phyloP scores from a whole-genome alignment of 2,888 invertebrate species.

The Aphelenchoides bicaudatus region DNA sequence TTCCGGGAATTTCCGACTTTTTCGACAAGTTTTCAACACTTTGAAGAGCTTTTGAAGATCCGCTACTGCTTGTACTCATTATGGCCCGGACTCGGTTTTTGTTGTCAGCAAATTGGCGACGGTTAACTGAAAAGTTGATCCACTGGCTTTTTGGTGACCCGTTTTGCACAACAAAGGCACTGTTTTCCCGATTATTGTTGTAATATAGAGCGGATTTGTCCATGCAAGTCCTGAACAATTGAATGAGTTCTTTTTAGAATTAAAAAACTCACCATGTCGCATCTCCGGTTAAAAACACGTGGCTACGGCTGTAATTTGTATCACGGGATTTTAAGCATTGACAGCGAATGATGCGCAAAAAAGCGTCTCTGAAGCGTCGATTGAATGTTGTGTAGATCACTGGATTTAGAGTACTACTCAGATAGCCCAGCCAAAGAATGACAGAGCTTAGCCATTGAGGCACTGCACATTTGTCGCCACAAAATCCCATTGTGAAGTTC shows the following conservation, averaged over 20 bases:
- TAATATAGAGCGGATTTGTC: slow-evolving; percentile 13
- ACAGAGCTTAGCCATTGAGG: slow-evolving; percentile 67
- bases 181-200: no score
- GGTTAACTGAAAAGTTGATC: no score
- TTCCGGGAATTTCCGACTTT: no score
- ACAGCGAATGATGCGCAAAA: slow-evolving; percentile 51
- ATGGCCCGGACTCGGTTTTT: slow-evolving; percentile 5
- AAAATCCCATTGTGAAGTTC: slow-evolving; percentile 79
- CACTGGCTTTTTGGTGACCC: no score
- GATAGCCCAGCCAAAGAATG: slow-evolving; percentile 87
- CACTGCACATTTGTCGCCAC: slow-evolving; percentile 61
- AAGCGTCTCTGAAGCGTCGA: slow-evolving; percentile 74
- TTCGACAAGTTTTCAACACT: neutral
- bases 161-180: no score
- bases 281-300: slow-evolving; percentile 8
- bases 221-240: slow-evolving; percentile 14
- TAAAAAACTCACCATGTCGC: slow-evolving; percentile 13
- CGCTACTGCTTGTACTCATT: slow-evolving; percentile 2
- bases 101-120: no score
- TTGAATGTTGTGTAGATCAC: slow-evolving; percentile 94
- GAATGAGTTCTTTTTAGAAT: neutral
- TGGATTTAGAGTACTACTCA: slow-evolving; percentile 89
- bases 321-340: slow-evolving; percentile 30
- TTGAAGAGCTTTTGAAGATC: neutral
- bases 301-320: slow-evolving; percentile 12